Base-by-base conservation (phyloP, 64 coral and sea anemone genomes). In the Trachythela sp. region DNA sequence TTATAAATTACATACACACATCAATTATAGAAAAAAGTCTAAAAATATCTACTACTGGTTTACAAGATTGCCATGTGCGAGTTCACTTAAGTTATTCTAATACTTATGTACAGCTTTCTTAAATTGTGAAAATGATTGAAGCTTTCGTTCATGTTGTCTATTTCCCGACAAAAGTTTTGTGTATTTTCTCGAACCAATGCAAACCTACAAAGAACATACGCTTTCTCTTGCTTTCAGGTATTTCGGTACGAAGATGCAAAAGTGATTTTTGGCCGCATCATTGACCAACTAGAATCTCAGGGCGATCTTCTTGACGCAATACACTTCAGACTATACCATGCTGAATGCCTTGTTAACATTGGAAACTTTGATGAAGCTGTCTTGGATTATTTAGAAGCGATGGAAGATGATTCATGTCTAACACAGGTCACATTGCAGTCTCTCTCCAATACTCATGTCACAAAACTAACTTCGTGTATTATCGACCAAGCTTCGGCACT, bases 401-500 rank as follows among this genome's bases (percentile, higher is more conserved):
- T 80, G 75, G 31, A 37, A 37, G 27, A 80, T 18, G 75, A 80
- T 29, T 80, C 75, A 29, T 80, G 37, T 35, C 33, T 80, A 2
- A 80, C 75, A 17, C 31, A 80, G 31, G 20, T 80, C 31, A 80
- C 75, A 36, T 37, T 80, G 37, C 75, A 80, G 32, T 17, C 75
- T 37, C 37, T 80, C 33, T 80, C 75, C 0, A 80, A 80, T 80
- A 29, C 75, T 20, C 75, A 80, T 37, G 75, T 80, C 34, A 80
- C 75, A 0, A 80, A 80, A 80, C 34, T 80, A 17, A 80, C 75
- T 35, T 80, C 75, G 37, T 80, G 75, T 39, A 80, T 80, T 30
- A 80, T 80, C 75, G 30, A 36, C 31, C 75, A 80, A 80, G 75
- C 75, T 80, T 80, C 75, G 75, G 75, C 75, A 38, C 37, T 80